Evolutionary conservation across 2,113 vertebrate species (phyloP).

Genomic region (Rhea americana): DNA sequence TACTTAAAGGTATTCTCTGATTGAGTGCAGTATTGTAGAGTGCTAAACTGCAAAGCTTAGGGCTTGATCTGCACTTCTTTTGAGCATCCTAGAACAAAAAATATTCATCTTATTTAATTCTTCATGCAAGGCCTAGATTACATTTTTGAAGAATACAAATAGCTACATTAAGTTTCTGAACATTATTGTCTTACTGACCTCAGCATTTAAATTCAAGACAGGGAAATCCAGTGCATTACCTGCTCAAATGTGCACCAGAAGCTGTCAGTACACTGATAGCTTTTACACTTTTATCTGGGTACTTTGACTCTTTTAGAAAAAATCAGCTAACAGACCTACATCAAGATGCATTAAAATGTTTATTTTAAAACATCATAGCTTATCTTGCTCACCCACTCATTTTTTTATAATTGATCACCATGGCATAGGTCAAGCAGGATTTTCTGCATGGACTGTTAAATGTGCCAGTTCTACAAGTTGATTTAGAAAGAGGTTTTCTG

Average conservation of each 20-base stretch:
- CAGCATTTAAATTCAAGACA: neutral
- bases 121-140: neutral
- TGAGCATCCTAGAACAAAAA: neutral
- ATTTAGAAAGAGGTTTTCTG: conserved; percentile 15
- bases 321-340: neutral
- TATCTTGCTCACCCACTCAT: neutral
- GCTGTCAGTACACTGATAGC: neutral
- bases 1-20: neutral
- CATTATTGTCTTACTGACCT: neutral
- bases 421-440: neutral
- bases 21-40: neutral
- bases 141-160: neutral
- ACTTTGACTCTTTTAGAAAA: neutral
- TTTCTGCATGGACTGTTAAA: neutral
- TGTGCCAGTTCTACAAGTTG: neutral
- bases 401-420: neutral
- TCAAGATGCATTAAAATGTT: neutral
- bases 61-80: neutral
- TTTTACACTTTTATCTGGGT: neutral
- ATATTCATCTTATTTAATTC: neutral
- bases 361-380: neutral
- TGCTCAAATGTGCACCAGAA: neutral
- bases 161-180: neutral
- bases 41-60: neutral
- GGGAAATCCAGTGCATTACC: neutral